phyloP scores from a whole-genome alignment of 2,113 vertebrate genomes.

The Callipepla californica region DNA sequence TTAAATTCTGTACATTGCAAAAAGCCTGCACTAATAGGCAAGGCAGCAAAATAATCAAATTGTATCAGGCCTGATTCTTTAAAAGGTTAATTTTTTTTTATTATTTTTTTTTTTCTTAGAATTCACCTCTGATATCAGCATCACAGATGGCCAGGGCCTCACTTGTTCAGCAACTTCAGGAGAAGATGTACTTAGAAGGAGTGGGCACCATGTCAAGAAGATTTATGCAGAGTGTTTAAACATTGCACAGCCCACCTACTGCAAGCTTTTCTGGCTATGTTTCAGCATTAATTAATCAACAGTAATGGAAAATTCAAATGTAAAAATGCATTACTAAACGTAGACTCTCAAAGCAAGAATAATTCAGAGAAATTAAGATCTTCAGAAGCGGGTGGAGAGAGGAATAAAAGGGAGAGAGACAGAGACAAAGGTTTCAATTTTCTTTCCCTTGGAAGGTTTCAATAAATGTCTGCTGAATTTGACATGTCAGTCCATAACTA shows the following conservation, averaged over 20 bases:
- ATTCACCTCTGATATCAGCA: background rate
- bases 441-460: background rate
- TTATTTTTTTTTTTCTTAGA: background rate
- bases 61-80: background rate
- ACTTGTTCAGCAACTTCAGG: background rate
- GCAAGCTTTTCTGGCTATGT: background rate
- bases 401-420: background rate
- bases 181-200: background rate
- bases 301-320: background rate
- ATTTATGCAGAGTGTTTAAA: background rate
- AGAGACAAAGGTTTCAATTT: background rate
- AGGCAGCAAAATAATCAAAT: background rate
- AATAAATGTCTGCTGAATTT: background rate
- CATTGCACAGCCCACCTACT: background rate
- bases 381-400: background rate
- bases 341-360: background rate
- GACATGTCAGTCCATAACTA: background rate
- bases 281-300: conserved; percentile 40
- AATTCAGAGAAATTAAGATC: background rate
- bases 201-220: background rate
- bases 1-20: background rate
- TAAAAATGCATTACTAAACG: conserved; percentile 11
- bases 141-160: background rate
- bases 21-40: background rate
- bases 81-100: background rate